phyloP scores from a whole-genome alignment of 2,113 vertebrate genomes.

The Ptychochromis oligacanthus region DNA sequence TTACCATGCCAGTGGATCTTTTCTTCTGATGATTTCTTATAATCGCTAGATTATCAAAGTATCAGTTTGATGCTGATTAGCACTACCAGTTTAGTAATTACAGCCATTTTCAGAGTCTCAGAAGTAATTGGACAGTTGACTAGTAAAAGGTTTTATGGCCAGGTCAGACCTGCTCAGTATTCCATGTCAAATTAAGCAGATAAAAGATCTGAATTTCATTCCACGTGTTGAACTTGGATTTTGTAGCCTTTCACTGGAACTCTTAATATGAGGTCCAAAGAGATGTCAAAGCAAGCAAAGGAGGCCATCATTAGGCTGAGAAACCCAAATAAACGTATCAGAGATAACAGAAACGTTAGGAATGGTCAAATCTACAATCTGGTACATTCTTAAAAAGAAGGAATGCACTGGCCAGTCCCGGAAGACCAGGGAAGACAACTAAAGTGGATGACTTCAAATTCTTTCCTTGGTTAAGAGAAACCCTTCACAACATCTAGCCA shows the following conservation, averaged over 20 bases:
- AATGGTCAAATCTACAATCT: not conserved
- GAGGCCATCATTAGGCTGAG: not conserved
- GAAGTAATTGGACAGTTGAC: no score
- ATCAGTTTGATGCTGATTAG: no score
- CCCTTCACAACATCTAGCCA: not conserved
- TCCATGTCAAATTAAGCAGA: not conserved
- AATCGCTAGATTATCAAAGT: no score
- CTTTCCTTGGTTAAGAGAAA: not conserved
- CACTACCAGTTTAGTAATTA: no score
- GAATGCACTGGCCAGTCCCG: not conserved
- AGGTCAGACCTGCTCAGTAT: not conserved
- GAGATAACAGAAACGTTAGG: not conserved
- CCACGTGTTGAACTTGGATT: not conserved
- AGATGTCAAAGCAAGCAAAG: not conserved
- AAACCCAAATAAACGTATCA: not conserved
- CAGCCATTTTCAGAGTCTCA: no score
- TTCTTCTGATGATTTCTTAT: not conserved
- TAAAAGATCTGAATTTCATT: not conserved
- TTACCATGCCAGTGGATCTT: not conserved
- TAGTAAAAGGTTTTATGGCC: no score
- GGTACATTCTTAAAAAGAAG: not conserved
- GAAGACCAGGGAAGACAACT: not conserved
- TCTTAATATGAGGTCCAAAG: not conserved
- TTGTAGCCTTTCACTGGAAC: not conserved
- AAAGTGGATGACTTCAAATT: not conserved